Base-by-base conservation (phyloP, 2,113 vertebrate genomes). In the Emberiza fucata region DNA sequence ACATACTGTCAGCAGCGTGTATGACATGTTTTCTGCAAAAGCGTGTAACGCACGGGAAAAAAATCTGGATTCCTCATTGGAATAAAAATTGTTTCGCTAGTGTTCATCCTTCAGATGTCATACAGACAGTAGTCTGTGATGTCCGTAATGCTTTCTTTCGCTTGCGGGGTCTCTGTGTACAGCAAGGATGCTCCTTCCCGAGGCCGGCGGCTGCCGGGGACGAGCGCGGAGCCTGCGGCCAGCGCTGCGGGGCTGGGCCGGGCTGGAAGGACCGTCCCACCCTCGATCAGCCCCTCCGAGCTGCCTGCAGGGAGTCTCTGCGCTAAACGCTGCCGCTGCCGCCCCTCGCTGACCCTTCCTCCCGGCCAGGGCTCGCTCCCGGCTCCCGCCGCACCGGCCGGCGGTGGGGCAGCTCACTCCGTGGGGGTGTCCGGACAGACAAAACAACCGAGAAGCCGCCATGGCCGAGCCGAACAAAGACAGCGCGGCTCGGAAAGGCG, bases 321-420 rank as follows among this genome's bases (percentile, higher is more conserved):
- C 0, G 1, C 17, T 3, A 5, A 17, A 8, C 4, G 1, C 4
- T 22, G 40, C 5, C 28, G 2, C 2, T 2, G 15, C 8, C n/a
- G 14, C 6, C 22, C 29, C 14, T 9, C 64, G 2, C 6, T 0
- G 31, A 4, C 5, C 1, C 4, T n/a, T 27, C 8, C 6, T 19
- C n/a, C 8, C 1, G 5, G 12, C 15, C 1, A 4, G n/a, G 5
- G 11, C 29, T 35, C 31, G 3, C 17, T 22, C 17, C 15, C 18
- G 2, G 15, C 19, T 51, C 18, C 8, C 7, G 21, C 29, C 18
- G 3, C 69, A 35, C 29, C 14, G 50, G 45, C 27, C 39, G 4
- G 35, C n/a, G 6, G 50, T 16, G 27, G 15, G 3, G 3, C 18
- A 16, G 35, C 10, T 12, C 6, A 8, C 23, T 48, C 47, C 4